Percentiles rank a stretch among this genome's conserved stretches.
phyloP scores from a whole-genome alignment of 2,113 vertebrate genomes.

The Caretta caretta region DNA sequence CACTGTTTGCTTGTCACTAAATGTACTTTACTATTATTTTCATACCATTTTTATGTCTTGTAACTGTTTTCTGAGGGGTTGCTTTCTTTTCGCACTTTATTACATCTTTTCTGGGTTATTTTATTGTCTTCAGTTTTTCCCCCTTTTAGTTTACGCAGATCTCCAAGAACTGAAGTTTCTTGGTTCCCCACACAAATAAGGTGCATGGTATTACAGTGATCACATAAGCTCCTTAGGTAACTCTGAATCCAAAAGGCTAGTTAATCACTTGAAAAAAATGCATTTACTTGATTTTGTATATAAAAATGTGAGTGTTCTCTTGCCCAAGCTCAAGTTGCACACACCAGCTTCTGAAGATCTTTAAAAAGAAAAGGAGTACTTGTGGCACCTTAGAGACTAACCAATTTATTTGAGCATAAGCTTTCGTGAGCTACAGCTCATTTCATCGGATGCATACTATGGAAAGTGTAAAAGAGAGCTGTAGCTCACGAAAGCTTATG shows the following conservation, averaged over 20 bases:
- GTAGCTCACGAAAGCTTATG: too few relatives aligned
- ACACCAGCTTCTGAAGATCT: not conserved
- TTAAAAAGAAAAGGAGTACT: not conserved
- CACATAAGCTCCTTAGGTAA: not conserved
- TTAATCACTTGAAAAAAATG: not conserved
- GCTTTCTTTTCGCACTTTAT: not conserved
- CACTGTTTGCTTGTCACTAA: not conserved
- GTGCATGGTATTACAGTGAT: not conserved
- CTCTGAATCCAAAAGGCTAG: not conserved
- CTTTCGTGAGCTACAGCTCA: too few relatives aligned
- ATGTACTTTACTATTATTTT: not conserved
- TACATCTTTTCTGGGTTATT: not conserved
- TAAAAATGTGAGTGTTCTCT: not conserved
- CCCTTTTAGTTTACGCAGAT: not conserved
- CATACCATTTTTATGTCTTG: not conserved
- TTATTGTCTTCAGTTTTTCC: not conserved
- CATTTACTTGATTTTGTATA: not conserved
- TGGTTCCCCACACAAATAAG: not conserved
- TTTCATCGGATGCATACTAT: too few relatives aligned
- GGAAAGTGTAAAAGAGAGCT: too few relatives aligned
- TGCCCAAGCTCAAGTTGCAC: not conserved
- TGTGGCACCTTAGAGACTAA: too few relatives aligned
- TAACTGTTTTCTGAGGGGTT: not conserved
- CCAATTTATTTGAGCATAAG: too few relatives aligned
- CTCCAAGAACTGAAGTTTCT: not conserved